Evolutionary conservation across 2,113 vertebrate species (phyloP).

Genomic region (Myotis davidii): DNA sequence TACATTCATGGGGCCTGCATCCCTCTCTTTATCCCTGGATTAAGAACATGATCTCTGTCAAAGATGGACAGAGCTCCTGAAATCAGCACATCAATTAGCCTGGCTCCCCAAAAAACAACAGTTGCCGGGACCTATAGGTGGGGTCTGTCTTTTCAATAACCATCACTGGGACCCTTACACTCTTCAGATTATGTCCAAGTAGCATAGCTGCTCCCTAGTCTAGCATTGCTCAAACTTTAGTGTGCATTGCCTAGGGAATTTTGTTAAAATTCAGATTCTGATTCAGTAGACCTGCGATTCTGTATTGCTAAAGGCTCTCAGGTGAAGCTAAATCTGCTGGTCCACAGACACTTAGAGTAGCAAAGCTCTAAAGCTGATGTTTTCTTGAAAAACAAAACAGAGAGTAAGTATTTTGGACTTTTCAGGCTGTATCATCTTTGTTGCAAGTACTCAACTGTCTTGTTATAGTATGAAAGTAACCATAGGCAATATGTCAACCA

Average conservation of each 20-base stretch:
- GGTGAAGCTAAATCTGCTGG: not conserved
- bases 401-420: not conserved
- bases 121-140: not conserved
- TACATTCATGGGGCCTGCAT: not conserved
- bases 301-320: not conserved
- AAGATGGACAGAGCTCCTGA: not conserved
- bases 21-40: not conserved
- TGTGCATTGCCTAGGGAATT: not conserved
- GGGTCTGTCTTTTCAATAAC: not conserved
- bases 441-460: not conserved
- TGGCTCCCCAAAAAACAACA: not conserved
- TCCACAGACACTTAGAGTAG: not conserved
- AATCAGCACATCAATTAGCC: not conserved
- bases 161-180: not conserved
- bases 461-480: not conserved
- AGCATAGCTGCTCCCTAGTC: not conserved
- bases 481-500: not conserved
- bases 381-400: not conserved
- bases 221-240: not conserved
- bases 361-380: not conserved
- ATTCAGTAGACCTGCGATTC: not conserved
- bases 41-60: not conserved
- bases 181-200: not conserved
- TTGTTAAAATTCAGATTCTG: not conserved
- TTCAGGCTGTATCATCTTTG: not conserved